Evolutionary conservation across 2,888 invertebrate genomes (phyloP), one percentile per base, ranked within the genome.

Genomic region (Coenonympha arcania): DNA sequence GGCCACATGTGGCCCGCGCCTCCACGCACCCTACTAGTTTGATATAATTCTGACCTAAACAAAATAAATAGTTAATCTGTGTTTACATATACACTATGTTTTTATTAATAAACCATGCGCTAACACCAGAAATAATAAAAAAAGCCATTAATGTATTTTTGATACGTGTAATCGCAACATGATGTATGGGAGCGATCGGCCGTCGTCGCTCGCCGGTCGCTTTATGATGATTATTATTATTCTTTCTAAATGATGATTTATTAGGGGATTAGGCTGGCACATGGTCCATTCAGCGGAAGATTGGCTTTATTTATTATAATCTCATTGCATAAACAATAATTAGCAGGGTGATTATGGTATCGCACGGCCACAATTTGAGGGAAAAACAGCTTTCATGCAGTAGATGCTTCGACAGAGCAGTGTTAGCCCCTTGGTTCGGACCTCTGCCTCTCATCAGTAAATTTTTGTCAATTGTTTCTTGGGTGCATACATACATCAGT

Each of bases 171-270:
- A 83, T 83, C 79, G 76, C 69, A 71, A 70, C 76, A 76, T 84
- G 83, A 84, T 83, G 79, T 78, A 84, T 82, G 78, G 71, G 73
- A 62, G 64, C 68, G 64, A 69, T 68, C 58, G 62, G 58, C 54
- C 58, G 67, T 62, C 66, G 49, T 55, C 58, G 57, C 28, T 60
- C 62, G 60, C 65, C 66, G 61, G 62, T 68, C 69, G 64, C 64
- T 79, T 79, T 83, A 83, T 79, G 77, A 79, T 84, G 80, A 86
- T 84, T 81, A 84, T 81, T 79, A 86, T 84, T 81, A 84, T 81
- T 79, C 76, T 69, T 74, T 78, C 76, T 74, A 80, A 85, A 83
- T 79, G 76, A 82, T 85, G 85, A 86, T 85, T 83, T 85, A 85
- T 85, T 79, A 74, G 69, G 50, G 81, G 84, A 82, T 86, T 81